Conservation (phyloP, 2,113 vertebrate species). For the Tetrao urogallus region DNA sequence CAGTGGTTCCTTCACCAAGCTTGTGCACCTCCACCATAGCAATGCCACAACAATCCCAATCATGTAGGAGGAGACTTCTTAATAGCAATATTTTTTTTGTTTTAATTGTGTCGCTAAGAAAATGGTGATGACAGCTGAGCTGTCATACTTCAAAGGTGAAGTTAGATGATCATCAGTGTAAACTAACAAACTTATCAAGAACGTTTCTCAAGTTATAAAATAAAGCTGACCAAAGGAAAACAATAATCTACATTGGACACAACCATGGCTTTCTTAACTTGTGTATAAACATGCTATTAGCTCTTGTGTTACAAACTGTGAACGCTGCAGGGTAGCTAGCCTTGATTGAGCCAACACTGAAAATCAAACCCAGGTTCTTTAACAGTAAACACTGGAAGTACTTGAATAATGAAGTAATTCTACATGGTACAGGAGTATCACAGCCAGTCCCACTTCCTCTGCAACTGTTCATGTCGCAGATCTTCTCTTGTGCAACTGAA, state of each 20-base stretch:
- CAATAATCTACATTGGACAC: not conserved
- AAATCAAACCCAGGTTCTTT: not conserved
- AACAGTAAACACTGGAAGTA: not conserved
- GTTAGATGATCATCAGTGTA: not conserved
- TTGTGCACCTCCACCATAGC: not conserved
- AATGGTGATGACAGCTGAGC: not conserved
- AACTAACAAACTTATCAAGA: not conserved
- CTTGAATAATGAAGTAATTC: not conserved
- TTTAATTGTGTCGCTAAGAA: not conserved
- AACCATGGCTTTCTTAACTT: not conserved
- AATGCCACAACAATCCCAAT: not conserved
- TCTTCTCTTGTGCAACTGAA: not conserved
- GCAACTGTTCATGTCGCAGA: not conserved
- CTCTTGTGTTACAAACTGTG: not conserved
- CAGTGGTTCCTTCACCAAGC: not conserved
- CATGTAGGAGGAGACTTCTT: not conserved
- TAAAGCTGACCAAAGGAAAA: not conserved
- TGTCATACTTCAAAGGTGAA: not conserved
- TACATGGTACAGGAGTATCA: not conserved
- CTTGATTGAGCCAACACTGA: not conserved
- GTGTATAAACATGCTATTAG: not conserved
- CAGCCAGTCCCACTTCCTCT: not conserved
- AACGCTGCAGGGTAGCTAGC: not conserved
- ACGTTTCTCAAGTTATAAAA: not conserved
- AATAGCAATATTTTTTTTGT: not conserved